Conservation (phyloP, 2,113 vertebrate genomes). For the Brachyistius frenatus region DNA sequence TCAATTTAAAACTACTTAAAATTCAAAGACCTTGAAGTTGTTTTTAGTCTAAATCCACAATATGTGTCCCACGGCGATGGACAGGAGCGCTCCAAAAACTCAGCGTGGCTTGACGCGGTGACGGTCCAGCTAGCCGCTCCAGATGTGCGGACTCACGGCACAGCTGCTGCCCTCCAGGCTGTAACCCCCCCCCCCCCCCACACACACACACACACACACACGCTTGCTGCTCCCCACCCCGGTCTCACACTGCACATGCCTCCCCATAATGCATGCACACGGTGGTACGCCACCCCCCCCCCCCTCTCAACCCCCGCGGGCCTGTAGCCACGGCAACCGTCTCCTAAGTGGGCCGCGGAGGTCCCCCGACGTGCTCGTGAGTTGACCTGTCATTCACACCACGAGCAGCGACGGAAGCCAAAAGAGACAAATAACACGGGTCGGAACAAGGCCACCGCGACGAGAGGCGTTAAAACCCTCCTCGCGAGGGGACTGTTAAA, state of each 20-base stretch:
- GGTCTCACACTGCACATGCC: constrained; percentile 65
- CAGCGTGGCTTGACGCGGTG: neutral
- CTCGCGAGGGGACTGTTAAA: too few relatives aligned
- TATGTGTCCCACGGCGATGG: too few relatives aligned
- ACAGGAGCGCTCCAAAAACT: too few relatives aligned
- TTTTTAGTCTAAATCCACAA: too few relatives aligned
- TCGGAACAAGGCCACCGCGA: constrained; percentile 4
- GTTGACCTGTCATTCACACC: constrained; percentile 66
- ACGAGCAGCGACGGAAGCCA: neutral
- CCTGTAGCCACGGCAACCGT: constrained; percentile 73
- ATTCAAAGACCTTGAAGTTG: too few relatives aligned
- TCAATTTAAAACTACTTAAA: too few relatives aligned
- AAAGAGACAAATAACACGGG: constrained; percentile 27
- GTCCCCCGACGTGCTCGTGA: constrained; percentile 38
- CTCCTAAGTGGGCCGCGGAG: constrained; percentile 66
- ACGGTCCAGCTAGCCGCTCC: constrained; percentile 37
- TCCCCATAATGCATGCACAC: constrained; percentile 72
- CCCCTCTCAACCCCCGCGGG: constrained; percentile 25
- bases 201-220: too few relatives aligned
- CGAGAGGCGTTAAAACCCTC: too few relatives aligned
- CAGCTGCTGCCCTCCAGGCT: constrained; percentile 66
- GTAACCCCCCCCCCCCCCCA: constrained; percentile 20
- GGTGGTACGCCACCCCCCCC: neutral
- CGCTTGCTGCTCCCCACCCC: neutral
- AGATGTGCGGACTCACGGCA: constrained; percentile 66